Evolutionary conservation across 2,888 invertebrate species (phyloP), one percentile per base, ranked within the genome.

Genomic region (Idaea straminata): DNA sequence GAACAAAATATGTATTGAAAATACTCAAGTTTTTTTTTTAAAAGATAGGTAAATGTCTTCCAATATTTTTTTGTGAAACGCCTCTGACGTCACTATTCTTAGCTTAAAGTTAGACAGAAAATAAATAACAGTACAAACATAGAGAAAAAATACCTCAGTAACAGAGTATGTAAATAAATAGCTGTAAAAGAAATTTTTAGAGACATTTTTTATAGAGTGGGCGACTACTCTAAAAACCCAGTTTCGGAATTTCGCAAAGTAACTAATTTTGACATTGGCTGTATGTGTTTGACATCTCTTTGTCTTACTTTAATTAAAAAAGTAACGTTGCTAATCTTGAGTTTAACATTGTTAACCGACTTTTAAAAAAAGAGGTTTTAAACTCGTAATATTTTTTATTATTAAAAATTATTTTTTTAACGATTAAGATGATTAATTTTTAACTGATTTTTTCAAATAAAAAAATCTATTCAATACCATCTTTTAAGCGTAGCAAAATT

Each of bases 81-180:
- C 47, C 47, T 47, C 47, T 47, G 47, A 47, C 47, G 47, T 47
- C 47, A 47, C 47, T 47, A 25, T 47, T 13, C 47, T 47, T 47
- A 47, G 47, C 10, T 67, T 63, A 38, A 58, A 35, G 61, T 66
- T 73, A 72, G 72, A 65, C 66, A 67, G 69, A 68, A 69, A 69
- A 71, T 71, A 73, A 69, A 71, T 59, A 57, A 73, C 73, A 77
- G 75, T 75, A 77, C 75, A 75, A 77, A 74, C 70, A 73, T 69
- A 67, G 66, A 61, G 68, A 69, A 71, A 64, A 66, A 67, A 84
- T 92, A 91, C 92, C 91, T 92, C 92, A 92, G 72, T 75, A 79
- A 89, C 91, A 90, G 88, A 84, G 89, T 91, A 91, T 91, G 87
- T 91, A 89, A 82, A 89, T 89, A 90, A 75, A 80, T 74, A 76